Evolutionary conservation across 2,797 vertebrate species (phyloP), one percentile per base, ranked within the genome.

Genomic region (Muscicapa comitata): DNA sequence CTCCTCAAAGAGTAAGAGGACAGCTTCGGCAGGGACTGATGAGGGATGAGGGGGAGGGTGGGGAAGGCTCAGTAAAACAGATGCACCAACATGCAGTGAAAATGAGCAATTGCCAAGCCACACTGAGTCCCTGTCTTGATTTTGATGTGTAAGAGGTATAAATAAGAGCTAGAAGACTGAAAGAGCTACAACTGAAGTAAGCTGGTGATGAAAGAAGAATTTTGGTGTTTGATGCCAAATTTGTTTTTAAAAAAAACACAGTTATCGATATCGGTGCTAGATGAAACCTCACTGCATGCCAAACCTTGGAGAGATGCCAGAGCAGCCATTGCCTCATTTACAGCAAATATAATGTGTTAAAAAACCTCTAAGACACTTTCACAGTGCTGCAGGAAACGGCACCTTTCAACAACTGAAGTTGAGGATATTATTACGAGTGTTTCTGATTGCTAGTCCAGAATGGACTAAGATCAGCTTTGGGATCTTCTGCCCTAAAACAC

Each of bases 301-400:
- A 79, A 53, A 71, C 21, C 42, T 50, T 35, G 63, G 81, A 89
- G 31, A 62, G 19, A 76, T 47, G 61, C 53, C 93, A 93, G 70
- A 76, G 63, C 67, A 87, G 77, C 40, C 67, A 45, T 37, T 79
- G 50, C 65, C 77, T 71, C 73, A 92, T 84, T 92, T 85, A 76
- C 43, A 94, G 24, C 50, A 82, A 74, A 28, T 43, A 72, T 53
- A 78, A 72, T 35, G 57, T 51, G 21, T 37, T 77, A 80, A 86
- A 90, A 90, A 96, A 47, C 31, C 51, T 71, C 38, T 50, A 47
- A 86, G 38, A 63, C 13, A 29, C 29, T 50, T 76, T n/a, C 53
- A 61, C 17, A 35, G n/a, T 21, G 19, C 48, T 89, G 80, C 78
- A 83, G 83, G 48, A 89, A 92, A 75, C 14, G 23, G 38, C 26